These are phyloP conservation scores for Chondrosia reniformis DNA, from an alignment of 37 sponge, comb jelly and placozoan genomes.

Conservation along the genomic window DNA sequence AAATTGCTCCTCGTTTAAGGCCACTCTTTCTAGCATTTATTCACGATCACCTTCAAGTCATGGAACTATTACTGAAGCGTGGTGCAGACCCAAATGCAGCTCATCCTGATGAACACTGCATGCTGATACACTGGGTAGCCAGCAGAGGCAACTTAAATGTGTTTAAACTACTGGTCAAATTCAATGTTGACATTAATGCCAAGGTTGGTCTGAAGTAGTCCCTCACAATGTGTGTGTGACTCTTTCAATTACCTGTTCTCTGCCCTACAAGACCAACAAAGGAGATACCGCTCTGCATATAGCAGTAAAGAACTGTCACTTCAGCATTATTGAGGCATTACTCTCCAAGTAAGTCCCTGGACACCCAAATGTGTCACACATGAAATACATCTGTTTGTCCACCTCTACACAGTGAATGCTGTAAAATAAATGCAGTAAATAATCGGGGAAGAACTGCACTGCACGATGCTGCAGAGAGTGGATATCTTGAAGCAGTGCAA, in stretches of 20 bases:
- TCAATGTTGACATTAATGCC: constrained; percentile 53
- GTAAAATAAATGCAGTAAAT: constrained; percentile 30
- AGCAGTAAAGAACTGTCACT: constrained; percentile 62
- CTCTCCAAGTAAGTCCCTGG: constrained; percentile 41
- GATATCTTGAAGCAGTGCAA: constrained; percentile 32
- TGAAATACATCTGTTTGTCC: background rate
- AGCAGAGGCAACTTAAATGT: constrained; percentile 36
- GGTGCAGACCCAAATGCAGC: constrained; percentile 62
- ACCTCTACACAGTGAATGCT: constrained; percentile 23
- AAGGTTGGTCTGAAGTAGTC: constrained; percentile 12
- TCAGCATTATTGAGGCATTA: constrained; percentile 36
- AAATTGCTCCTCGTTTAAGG: constrained; percentile 17
- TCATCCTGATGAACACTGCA: constrained; percentile 35
- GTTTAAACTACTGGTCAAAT: constrained; percentile 33
- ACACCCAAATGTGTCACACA: background rate
- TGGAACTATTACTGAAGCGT: background rate
- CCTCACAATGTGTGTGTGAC: constrained; percentile 9
- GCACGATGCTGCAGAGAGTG: constrained; percentile 57
- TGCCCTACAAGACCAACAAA: background rate
- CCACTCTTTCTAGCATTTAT: constrained; percentile 63
- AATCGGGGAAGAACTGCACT: constrained; percentile 34
- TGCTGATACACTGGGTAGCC: constrained; percentile 54
- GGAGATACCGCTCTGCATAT: constrained; percentile 59
- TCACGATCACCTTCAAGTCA: constrained; percentile 66
- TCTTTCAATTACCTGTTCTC: background rate